A percentile compares a stretch with the other conserved stretches of the same genome.
Evolutionary conservation across 2,888 invertebrate genomes (phyloP).

Genomic region (Andrena dorsata): DNA sequence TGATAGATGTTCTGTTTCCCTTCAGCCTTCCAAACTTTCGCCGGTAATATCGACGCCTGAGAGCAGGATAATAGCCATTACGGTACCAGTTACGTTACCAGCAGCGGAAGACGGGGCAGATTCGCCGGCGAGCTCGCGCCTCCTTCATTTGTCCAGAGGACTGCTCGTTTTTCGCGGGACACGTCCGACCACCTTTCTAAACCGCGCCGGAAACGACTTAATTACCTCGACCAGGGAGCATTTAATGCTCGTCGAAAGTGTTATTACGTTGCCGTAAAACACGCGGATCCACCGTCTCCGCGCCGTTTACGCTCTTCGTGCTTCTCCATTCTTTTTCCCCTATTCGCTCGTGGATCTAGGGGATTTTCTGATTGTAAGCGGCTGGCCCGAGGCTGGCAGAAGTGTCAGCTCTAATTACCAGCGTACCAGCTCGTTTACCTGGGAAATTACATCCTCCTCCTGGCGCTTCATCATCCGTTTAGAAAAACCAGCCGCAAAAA

Average conservation of each 20-base stretch:
- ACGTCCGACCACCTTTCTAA: slow-evolving; percentile 30
- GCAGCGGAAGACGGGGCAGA: neutral
- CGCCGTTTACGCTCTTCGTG: slow-evolving; percentile 20
- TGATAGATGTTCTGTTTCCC: neutral
- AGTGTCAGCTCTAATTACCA: slow-evolving; percentile 41
- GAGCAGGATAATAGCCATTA: slow-evolving; percentile 36
- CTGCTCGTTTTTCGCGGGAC: slow-evolving; percentile 34
- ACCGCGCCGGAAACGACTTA: slow-evolving; percentile 50
- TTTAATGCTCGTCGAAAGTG: slow-evolving; percentile 31
- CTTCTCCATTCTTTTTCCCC: slow-evolving; percentile 1
- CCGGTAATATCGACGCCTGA: slow-evolving; percentile 19
- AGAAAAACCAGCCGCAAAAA: slow-evolving; percentile 28
- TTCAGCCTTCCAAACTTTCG: slow-evolving; percentile 17
- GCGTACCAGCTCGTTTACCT: slow-evolving; percentile 37
- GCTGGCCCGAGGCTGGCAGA: slow-evolving; percentile 7
- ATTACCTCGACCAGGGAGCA: slow-evolving; percentile 25
- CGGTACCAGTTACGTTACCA: slow-evolving; percentile 29
- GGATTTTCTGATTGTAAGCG: slow-evolving; percentile 40
- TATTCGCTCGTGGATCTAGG: neutral
- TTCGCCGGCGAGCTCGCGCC: slow-evolving; percentile 39
- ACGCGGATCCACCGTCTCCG: slow-evolving; percentile 27
- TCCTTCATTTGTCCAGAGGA: slow-evolving; percentile 26
- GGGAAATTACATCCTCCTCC: slow-evolving; percentile 26
- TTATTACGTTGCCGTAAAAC: slow-evolving; percentile 28
- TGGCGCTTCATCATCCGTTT: slow-evolving; percentile 37